These are phyloP conservation scores for Dryas iulia DNA, from an alignment of 1,140 invertebrate genomes.

Conservation along the genomic window DNA sequence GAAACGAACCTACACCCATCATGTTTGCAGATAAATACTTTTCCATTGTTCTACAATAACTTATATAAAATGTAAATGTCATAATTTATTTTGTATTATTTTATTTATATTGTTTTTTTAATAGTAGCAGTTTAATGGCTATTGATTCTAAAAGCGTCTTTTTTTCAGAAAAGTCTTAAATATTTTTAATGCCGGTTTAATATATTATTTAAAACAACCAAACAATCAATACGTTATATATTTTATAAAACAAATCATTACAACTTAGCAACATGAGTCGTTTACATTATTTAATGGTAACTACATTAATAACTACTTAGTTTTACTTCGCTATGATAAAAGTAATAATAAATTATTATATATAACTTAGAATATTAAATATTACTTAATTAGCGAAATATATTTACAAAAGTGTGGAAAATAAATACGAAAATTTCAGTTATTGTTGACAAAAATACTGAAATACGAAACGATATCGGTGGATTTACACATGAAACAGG, in stretches of 20 bases:
- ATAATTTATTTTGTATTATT: too few species aligned
- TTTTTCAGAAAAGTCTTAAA: too few species aligned
- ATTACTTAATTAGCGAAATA: conserved; percentile 34
- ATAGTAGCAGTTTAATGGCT: too few species aligned
- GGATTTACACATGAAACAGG: background rate
- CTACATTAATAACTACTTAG: conserved; percentile 43
- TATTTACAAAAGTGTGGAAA: conserved; percentile 60
- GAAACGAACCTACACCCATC: too few species aligned
- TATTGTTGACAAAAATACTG: background rate
- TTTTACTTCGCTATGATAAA: conserved; percentile 28
- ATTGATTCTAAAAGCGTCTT: too few species aligned
- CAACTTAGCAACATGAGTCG: conserved; percentile 12
- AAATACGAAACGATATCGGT: background rate
- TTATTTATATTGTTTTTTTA: too few species aligned
- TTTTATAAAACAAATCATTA: background rate
- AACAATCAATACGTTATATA: conserved; percentile 23
- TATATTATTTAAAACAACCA: conserved; percentile 28
- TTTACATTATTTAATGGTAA: conserved; percentile 58
- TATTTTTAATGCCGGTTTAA: too few species aligned
- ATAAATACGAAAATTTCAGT: background rate
- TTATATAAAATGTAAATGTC: too few species aligned
- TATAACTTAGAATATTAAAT: conserved; percentile 42
- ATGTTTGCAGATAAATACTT: too few species aligned
- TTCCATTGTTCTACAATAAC: too few species aligned
- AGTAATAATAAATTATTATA: conserved; percentile 44